These are phyloP conservation scores for Criorhina ranunculi DNA, from an alignment of 2,888 invertebrate genomes.

Conservation along the genomic window DNA sequence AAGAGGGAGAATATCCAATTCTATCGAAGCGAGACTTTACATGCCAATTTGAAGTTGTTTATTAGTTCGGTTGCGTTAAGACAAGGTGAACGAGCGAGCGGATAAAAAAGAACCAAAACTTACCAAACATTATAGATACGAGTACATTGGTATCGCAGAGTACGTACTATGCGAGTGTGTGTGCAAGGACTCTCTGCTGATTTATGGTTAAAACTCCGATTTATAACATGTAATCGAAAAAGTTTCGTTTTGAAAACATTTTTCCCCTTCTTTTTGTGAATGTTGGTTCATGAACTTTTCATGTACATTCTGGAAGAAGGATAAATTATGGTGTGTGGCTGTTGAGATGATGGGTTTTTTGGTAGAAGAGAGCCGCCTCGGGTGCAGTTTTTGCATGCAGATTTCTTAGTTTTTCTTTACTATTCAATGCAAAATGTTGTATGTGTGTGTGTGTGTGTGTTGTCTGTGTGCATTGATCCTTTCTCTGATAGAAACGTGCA, in stretches of 20 bases:
- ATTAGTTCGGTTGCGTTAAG: conserved; percentile 64
- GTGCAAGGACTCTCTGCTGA: conserved; percentile 41
- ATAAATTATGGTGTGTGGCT: conserved; percentile 37
- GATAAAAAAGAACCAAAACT: conserved; percentile 32
- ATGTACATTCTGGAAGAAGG: conserved; percentile 32
- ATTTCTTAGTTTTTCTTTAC: conserved; percentile 30
- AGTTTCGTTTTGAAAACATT: conserved; percentile 70
- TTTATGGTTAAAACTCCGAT: conserved; percentile 71
- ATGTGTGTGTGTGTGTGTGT: neutral
- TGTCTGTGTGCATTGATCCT: neutral
- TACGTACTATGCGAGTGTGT: neutral
- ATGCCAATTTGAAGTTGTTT: conserved; percentile 74
- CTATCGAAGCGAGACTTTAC: conserved; percentile 68
- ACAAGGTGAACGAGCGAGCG: conserved; percentile 58
- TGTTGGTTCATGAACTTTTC: conserved; percentile 45
- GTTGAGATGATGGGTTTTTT: conserved; percentile 34
- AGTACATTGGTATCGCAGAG: neutral
- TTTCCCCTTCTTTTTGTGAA: neutral
- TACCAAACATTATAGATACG: conserved; percentile 41
- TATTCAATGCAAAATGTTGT: conserved; percentile 3
- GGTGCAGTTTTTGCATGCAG: conserved; percentile 45
- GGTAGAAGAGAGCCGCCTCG: conserved; percentile 5
- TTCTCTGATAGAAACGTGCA: neutral
- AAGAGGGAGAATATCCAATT: conserved; percentile 53
- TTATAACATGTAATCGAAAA: conserved; percentile 74